phyloP scores from a whole-genome alignment of 1,140 invertebrate genomes.

The Bombus affinis region DNA sequence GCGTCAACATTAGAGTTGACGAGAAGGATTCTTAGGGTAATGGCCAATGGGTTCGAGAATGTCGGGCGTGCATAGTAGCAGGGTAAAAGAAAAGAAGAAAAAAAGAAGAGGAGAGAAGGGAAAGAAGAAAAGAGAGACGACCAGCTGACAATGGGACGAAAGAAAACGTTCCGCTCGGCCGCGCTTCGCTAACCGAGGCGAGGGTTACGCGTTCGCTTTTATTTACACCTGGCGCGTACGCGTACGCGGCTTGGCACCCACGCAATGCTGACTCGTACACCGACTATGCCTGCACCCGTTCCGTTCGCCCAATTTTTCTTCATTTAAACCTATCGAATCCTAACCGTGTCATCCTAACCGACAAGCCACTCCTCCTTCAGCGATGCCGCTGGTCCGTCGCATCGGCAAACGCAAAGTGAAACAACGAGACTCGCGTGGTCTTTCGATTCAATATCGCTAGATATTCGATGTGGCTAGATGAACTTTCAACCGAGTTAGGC shows the following conservation, averaged over 20 bases:
- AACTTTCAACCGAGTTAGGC: slow-evolving; percentile 33
- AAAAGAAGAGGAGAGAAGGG: slow-evolving; percentile 22
- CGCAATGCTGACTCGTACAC: slow-evolving; percentile 17
- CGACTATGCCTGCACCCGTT: background rate
- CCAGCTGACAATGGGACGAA: slow-evolving; percentile 62
- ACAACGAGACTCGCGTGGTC: background rate
- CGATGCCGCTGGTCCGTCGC: background rate
- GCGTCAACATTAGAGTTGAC: slow-evolving; percentile 10
- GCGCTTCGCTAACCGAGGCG: slow-evolving; percentile 52
- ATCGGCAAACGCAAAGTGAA: background rate
- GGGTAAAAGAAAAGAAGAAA: slow-evolving; percentile 32
- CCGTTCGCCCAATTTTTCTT: background rate
- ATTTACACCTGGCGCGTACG: slow-evolving; percentile 64
- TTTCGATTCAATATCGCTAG: slow-evolving; percentile 38
- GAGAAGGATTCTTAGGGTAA: slow-evolving; percentile 62
- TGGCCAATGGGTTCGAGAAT: slow-evolving; percentile 44
- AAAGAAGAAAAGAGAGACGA: slow-evolving; percentile 6
- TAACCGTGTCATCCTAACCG: no score
- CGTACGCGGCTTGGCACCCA: slow-evolving; percentile 31
- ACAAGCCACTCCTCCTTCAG: no score
- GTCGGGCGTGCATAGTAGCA: slow-evolving; percentile 23
- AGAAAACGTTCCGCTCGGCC: slow-evolving; percentile 60
- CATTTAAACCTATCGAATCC: background rate
- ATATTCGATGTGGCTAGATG: slow-evolving; percentile 13
- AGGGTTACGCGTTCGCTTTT: slow-evolving; percentile 54